Evolutionary conservation across 2,888 invertebrate genomes (phyloP).

Genomic region (Scrobipalpa costella): DNA sequence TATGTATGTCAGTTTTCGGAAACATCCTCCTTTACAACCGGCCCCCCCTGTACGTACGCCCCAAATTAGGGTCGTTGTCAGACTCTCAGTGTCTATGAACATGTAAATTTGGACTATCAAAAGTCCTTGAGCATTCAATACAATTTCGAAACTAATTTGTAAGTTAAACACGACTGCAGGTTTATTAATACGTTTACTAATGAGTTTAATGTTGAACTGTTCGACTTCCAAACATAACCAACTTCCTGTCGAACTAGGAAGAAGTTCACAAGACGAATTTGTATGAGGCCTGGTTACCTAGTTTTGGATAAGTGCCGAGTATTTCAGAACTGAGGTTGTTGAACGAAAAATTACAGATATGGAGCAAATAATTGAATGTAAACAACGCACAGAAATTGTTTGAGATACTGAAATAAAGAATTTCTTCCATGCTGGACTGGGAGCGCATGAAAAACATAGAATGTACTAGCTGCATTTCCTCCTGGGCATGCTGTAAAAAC

Average conservation of each 20-base stretch:
- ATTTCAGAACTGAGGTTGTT: slow-evolving; percentile 6
- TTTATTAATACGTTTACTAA: slow-evolving; percentile 41
- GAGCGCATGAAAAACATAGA: no score
- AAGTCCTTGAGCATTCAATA: slow-evolving; percentile 11
- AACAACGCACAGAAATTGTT: neutral
- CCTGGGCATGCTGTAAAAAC: no score
- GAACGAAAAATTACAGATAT: slow-evolving; percentile 3
- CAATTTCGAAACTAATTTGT: slow-evolving; percentile 37
- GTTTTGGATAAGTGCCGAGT: neutral
- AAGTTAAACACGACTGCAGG: slow-evolving; percentile 37
- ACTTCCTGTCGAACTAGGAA: slow-evolving; percentile 51
- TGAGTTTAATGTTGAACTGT: slow-evolving; percentile 41
- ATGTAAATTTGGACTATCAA: slow-evolving; percentile 7
- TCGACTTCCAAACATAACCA: slow-evolving; percentile 39
- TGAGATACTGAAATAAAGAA: no score
- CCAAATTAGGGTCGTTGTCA: no score
- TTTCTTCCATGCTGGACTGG: no score
- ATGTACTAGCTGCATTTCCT: no score
- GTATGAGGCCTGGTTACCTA: slow-evolving; percentile 27
- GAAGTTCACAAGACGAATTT: slow-evolving; percentile 19
- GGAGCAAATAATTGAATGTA: neutral
- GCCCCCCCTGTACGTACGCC: no score
- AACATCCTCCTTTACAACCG: no score
- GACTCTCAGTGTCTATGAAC: neutral
- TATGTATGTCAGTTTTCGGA: no score